Base-by-base conservation (phyloP, 2,888 invertebrate species). In the Platerodrilus igneus region DNA sequence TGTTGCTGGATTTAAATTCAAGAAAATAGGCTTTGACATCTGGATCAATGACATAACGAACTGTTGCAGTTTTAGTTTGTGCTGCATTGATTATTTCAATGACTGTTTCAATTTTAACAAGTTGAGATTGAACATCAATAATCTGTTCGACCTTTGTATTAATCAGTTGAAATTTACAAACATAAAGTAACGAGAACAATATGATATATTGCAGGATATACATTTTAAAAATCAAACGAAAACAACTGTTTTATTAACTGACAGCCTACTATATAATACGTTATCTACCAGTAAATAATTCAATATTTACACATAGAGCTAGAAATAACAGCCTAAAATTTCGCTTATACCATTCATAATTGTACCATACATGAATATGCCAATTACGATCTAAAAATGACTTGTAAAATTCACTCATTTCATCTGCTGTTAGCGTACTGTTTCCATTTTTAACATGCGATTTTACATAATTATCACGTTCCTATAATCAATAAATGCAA, bases 391-490 rank as follows among this genome's bases (percentile, higher is more conserved):
- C 86, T 8, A 92, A 70, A 63, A 92, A 92, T 30, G 76, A 67
- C 69, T 87, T 90, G 61, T 92, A 92, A 67, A 92, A 92, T 14
- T 82, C 78, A 55, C 91, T 89, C 84, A 92, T 86, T 67, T 87
- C 84, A 67, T 89, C 88, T 1, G 87, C 81, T 3, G 80, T 77
- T 13, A 84, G 62, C 23, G 75, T 77, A 26, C 58, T 53, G 8
- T 56, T 47, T 16, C 48, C 43, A n/a, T n/a, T n/a, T 4, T 49
- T 49, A 37, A 62, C 62, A 17, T 63, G 41, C 10, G 45, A 37
- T 27, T 62, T 53, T 47, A 66, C 58, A 50, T 62, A 72, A 47
- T 60, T 52, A 37, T 68, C 66, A 22, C 67, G 59, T 56, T 71
- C 70, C 72, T 73, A 48, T 25, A 48, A 45, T 23, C 10, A 25